Conservation (phyloP, 2,888 invertebrate genomes). For the Strigamia crassipes region DNA sequence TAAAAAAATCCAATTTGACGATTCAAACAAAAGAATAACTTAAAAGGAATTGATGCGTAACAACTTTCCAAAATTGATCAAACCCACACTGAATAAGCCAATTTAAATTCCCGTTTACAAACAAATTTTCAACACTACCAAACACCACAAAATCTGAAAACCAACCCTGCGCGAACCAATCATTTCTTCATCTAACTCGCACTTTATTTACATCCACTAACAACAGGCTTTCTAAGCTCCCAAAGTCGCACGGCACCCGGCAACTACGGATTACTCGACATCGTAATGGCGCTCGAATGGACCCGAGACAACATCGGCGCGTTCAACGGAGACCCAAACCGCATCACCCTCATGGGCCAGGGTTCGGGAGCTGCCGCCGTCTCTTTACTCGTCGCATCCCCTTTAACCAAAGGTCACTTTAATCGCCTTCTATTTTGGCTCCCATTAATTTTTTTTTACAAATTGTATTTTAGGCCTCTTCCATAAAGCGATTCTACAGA, state of each 20-base stretch:
- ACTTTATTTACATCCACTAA: too few species aligned
- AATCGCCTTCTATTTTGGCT: background rate
- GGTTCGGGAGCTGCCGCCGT: background rate
- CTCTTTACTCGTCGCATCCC: background rate
- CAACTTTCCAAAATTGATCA: too few species aligned
- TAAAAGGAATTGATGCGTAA: too few species aligned
- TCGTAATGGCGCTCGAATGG: background rate
- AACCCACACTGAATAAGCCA: too few species aligned
- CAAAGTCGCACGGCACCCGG: background rate
- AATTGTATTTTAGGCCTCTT: background rate
- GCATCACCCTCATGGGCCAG: background rate
- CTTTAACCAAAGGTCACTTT: background rate
- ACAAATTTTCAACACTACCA: too few species aligned
- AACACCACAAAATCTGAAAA: too few species aligned
- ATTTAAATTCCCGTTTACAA: too few species aligned
- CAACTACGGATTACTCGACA: background rate
- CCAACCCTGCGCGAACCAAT: too few species aligned
- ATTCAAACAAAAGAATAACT: too few species aligned
- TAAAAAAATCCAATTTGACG: too few species aligned
- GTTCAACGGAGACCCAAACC: background rate
- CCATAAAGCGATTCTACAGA: background rate
- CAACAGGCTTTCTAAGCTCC: background rate
- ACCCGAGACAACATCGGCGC: background rate
- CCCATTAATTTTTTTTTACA: background rate
- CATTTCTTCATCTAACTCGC: too few species aligned